Evolutionary conservation across 2,113 vertebrate species (phyloP).

Genomic region (Chloebia gouldiae): DNA sequence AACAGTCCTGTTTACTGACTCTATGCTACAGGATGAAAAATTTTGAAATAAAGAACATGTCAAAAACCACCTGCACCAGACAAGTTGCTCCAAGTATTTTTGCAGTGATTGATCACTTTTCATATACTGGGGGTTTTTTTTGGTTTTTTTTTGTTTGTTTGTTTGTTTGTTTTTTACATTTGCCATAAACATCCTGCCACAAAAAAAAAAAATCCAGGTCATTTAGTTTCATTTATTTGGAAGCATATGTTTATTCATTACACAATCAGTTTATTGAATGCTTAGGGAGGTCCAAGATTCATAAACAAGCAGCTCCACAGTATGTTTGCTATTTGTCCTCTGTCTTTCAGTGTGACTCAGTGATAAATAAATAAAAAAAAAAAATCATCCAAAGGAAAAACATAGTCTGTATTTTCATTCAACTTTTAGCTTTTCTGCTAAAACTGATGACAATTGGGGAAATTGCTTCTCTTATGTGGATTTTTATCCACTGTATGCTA

Average conservation of each 20-base stretch:
- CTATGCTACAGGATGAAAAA: neutral
- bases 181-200: neutral
- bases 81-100: neutral
- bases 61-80: neutral
- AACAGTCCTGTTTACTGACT: neutral
- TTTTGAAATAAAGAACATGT: neutral
- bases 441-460: neutral
- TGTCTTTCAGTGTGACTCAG: neutral
- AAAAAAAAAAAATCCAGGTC: neutral
- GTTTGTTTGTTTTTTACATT: neutral
- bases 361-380: neutral
- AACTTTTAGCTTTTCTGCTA: neutral
- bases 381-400: neutral
- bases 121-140: no score
- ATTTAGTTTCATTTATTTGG: neutral
- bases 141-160: no score
- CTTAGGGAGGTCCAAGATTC: neutral
- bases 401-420: neutral
- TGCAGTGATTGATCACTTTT: neutral
- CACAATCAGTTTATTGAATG: neutral
- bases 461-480: neutral
- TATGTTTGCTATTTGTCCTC: neutral
- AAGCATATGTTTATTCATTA: neutral
- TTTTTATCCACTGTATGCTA: neutral
- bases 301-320: neutral